A percentile compares a stretch with the other conserved stretches of the same genome.
These are phyloP conservation scores for Vesta saturnalis DNA, from an alignment of 2,888 invertebrate species.

Conservation along the genomic window DNA sequence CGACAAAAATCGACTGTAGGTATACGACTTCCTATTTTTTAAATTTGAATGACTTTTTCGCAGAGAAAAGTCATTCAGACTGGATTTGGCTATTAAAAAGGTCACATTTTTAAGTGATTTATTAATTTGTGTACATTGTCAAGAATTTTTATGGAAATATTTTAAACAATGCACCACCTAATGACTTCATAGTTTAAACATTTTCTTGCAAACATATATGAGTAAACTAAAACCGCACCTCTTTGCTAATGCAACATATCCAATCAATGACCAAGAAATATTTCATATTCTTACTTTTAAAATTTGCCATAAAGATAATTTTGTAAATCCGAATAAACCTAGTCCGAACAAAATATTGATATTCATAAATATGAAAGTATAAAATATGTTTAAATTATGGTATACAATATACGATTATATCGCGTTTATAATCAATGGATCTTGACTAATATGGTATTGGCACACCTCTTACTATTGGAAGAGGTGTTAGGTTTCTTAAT, in stretches of 20 bases:
- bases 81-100: no score
- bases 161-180: not conserved
- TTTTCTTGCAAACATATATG: slow-evolving; percentile 40
- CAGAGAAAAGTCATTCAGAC: no score
- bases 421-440: slow-evolving; percentile 4
- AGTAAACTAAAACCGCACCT: slow-evolving; percentile 42
- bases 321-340: not conserved
- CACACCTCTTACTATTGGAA: slow-evolving; percentile 5
- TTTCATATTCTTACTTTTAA: not conserved
- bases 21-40: no score
- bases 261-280: slow-evolving; percentile 12
- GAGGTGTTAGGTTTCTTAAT: slow-evolving; percentile 1
- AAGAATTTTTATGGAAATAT: not conserved
- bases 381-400: not conserved
- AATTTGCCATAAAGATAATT: not conserved
- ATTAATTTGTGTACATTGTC: not conserved
- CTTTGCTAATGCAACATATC: slow-evolving; percentile 41
- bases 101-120: no score
- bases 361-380: not conserved
- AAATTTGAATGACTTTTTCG: no score
- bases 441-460: slow-evolving; percentile 6
- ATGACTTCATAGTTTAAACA: slow-evolving; percentile 41
- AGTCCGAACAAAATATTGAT: not conserved
- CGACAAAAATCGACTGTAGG: no score
- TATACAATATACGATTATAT: not conserved